Base-by-base conservation (phyloP, 2,797 vertebrate genomes). In the Sebastes variabilis region DNA sequence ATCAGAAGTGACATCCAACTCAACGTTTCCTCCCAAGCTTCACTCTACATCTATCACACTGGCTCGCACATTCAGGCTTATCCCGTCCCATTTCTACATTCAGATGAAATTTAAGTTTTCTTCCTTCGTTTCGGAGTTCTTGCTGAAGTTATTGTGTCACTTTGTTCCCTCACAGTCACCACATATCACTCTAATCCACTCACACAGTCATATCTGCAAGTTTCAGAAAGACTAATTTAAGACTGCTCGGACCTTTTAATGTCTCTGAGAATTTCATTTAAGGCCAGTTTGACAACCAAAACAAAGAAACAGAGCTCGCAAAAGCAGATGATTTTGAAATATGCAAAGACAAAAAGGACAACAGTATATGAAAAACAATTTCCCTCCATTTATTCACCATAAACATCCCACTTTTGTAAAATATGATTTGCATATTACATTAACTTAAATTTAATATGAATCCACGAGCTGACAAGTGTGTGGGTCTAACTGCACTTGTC, bases 1-100 rank as follows among this genome's bases (percentile, higher is more conserved):
- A 86, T 69, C 72, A 66, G 22, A 91, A 70, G 22, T 38, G 86
- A 81, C 82, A 74, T 60, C 24, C 0, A 11, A 77, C 66, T 46
- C 13, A 25, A 42, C 11, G 14, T 59, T 4, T 36, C 59, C 56
- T 38, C 59, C 20, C 3, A 22, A 59, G 61, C 54, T 73, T 79
- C 64, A 4, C 32, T 77, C 49, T 12, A 32, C 30, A 64, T 82
- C 58, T 4, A 25, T 87, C 79, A 61, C 70, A 20, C 27, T 3
- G 7, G 27, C 59, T 61, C 9, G 16, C 70, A 64, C 79, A 76
- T 52, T 66, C n/a, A 29, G 34, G 11, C 20, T n/a, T 3, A 66
- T 77, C 77, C 67, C 18, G 34, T 18, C 29, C 30, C 2, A 24
- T 72, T 83, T 72, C 38, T 29, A 24, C n/a, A 66, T 42, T 56